Conservation (phyloP, 37 sponge, comb jelly and placozoan genomes). For the Oopsacas minuta region DNA sequence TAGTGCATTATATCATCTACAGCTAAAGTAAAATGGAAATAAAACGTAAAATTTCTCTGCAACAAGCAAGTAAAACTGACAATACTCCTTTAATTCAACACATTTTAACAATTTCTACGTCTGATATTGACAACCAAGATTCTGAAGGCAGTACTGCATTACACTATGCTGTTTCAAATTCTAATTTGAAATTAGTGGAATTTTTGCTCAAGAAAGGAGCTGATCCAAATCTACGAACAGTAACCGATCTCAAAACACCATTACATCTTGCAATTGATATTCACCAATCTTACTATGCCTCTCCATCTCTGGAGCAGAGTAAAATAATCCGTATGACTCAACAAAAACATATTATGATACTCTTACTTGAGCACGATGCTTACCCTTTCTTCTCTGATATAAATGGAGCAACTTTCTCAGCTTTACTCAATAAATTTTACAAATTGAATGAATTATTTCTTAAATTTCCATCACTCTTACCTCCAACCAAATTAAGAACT, state of each 20-base stretch:
- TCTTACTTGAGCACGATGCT: slow-evolving; percentile 4
- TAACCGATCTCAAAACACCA: not conserved
- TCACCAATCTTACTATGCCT: not conserved
- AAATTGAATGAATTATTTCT: not conserved
- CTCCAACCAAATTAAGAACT: not conserved
- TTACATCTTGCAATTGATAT: not conserved
- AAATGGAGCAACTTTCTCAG: not conserved
- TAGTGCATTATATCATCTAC: too few species aligned
- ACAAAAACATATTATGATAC: slow-evolving; percentile 6
- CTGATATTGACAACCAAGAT: not conserved
- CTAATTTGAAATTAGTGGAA: not conserved
- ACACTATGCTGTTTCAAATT: not conserved
- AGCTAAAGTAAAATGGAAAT: too few species aligned
- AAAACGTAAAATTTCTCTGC: too few species aligned
- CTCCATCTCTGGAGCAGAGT: not conserved
- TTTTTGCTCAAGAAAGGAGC: not conserved
- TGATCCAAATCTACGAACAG: not conserved
- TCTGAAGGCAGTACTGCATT: not conserved
- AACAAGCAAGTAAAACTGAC: not conserved
- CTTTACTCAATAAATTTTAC: not conserved
- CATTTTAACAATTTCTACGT: not conserved
- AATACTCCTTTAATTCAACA: not conserved
- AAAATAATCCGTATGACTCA: not conserved
- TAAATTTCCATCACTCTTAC: not conserved
- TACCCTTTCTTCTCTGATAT: not conserved